A percentile compares a stretch with the other conserved stretches of the same genome.
phyloP scores from a whole-genome alignment of 2,113 vertebrate species.

The Lipotes vexillifer region DNA sequence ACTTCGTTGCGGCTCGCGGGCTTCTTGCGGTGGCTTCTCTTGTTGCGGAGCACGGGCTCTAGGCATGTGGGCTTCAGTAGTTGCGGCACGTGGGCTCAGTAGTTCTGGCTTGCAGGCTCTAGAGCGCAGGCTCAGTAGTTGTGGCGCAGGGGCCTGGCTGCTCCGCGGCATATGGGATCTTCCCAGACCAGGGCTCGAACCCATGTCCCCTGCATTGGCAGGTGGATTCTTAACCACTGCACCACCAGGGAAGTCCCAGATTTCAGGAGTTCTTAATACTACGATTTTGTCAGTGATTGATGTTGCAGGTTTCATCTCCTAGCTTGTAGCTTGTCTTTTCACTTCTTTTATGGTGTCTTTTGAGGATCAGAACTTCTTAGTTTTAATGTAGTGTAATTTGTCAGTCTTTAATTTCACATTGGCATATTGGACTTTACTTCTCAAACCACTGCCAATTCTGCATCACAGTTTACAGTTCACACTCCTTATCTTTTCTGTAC shows the following conservation, averaged over 20 bases:
- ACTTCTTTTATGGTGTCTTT: neutral
- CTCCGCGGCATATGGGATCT: too few relatives aligned
- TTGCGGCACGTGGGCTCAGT: too few relatives aligned
- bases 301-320: neutral
- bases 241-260: too few relatives aligned
- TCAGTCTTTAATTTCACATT: neutral
- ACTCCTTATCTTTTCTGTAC: neutral
- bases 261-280: neutral
- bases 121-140: too few relatives aligned
- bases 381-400: neutral
- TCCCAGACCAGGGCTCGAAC: too few relatives aligned
- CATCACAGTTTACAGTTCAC: neutral
- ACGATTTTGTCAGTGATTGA: neutral
- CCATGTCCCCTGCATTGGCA: too few relatives aligned
- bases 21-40: too few relatives aligned
- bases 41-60: too few relatives aligned
- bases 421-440: neutral
- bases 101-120: too few relatives aligned
- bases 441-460: neutral
- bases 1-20: too few relatives aligned
- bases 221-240: too few relatives aligned
- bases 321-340: neutral
- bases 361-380: neutral
- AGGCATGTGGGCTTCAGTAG: rapidly evolving
- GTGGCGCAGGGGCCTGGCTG: too few relatives aligned